Conservation (phyloP, 2,888 invertebrate species). For the Drosophila suboccidentalis region DNA sequence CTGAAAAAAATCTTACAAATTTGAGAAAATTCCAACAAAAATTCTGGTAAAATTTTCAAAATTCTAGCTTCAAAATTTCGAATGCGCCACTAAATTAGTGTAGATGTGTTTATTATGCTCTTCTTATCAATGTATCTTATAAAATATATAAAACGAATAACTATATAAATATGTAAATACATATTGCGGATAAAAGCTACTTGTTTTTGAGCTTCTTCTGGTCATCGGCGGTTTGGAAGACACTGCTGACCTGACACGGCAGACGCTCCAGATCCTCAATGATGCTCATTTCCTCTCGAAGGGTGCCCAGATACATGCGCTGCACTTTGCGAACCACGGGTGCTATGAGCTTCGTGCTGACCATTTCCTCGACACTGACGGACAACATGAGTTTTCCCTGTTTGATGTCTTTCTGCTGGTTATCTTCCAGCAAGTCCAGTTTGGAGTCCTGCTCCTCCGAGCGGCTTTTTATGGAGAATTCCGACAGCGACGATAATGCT, state of each 20-base stretch:
- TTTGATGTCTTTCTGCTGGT: not conserved
- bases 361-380: constrained; percentile 64
- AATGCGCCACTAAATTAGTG: no score
- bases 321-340: constrained; percentile 80
- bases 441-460: not conserved
- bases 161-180: not conserved
- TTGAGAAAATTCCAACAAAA: no score
- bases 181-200: not conserved
- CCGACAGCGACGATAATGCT: not conserved
- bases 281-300: constrained; percentile 75
- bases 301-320: constrained; percentile 74
- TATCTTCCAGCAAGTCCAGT: not conserved
- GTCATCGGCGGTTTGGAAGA: constrained; percentile 49
- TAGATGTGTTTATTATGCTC: constrained; percentile 19
- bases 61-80: no score
- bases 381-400: constrained; percentile 1
- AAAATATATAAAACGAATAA: constrained; percentile 5
- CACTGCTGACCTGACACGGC: constrained; percentile 70
- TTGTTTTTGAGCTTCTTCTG: not conserved
- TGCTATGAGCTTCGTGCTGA: constrained; percentile 74
- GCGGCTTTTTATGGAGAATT: not conserved
- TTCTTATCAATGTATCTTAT: not conserved
- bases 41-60: no score
- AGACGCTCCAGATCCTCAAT: constrained; percentile 79
- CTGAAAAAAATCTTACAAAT: no score